Percentiles rank a stretch among this genome's conserved stretches.
These are phyloP conservation scores for Talpa occidentalis DNA, from an alignment of 2,113 vertebrate genomes.

Conservation along the genomic window DNA sequence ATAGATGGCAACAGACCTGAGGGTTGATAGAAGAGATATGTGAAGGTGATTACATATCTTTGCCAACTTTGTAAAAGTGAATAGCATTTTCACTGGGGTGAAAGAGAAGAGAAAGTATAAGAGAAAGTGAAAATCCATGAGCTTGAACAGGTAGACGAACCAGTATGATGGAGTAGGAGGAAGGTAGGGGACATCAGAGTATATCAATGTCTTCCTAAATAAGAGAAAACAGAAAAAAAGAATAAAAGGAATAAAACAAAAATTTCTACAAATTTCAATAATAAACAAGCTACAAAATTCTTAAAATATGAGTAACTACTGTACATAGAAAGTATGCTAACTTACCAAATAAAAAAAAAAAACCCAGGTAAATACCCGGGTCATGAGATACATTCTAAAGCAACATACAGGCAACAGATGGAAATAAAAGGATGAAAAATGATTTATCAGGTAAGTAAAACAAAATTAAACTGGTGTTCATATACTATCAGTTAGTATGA, in stretches of 20 bases:
- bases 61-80: background rate
- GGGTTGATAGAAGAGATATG: background rate
- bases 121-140: background rate
- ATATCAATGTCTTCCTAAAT: background rate
- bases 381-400: background rate
- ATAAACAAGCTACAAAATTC: background rate
- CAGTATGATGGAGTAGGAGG: background rate
- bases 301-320: background rate
- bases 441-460: background rate
- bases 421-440: background rate
- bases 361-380: background rate
- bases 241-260: background rate
- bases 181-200: background rate
- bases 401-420: background rate
- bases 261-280: background rate
- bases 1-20: background rate
- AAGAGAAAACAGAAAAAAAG: background rate
- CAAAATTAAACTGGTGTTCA: background rate
- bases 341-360: slow-evolving; percentile 3
- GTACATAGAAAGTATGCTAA: background rate
- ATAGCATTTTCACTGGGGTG: background rate
- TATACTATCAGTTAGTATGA: background rate
- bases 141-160: background rate
- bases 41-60: background rate
- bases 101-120: slow-evolving; percentile 23